A percentile compares a stretch with the other conserved stretches of the same genome.
These are phyloP conservation scores for Entomobrya proxima DNA, from an alignment of 2,888 invertebrate genomes.

Conservation along the genomic window DNA sequence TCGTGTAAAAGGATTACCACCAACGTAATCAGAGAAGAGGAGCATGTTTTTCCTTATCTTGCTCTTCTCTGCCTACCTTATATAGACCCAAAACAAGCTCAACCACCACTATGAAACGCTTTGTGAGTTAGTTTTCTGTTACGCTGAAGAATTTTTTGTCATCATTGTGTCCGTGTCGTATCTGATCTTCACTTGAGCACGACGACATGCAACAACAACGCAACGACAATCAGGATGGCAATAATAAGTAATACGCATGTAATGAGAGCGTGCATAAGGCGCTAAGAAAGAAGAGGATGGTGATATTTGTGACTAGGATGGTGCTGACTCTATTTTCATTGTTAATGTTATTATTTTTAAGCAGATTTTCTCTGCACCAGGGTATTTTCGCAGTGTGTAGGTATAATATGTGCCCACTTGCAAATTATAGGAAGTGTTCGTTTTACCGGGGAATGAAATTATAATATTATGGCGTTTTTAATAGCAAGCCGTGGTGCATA, in stretches of 20 bases:
- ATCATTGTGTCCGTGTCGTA: constrained; percentile 44
- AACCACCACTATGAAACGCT: too few species aligned
- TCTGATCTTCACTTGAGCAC: constrained; percentile 53
- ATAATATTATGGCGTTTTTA: constrained; percentile 29
- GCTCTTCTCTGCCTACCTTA: background rate
- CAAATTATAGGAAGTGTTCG: constrained; percentile 23
- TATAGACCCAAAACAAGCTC: background rate
- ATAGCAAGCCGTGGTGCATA: constrained; percentile 23
- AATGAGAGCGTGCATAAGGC: constrained; percentile 62
- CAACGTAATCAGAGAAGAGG: background rate
- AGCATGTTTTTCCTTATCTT: background rate
- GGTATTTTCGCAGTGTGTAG: background rate
- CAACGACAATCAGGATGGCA: constrained; percentile 39
- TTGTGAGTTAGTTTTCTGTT: constrained; percentile 16
- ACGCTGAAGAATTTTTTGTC: constrained; percentile 2
- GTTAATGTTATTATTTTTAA: constrained; percentile 20
- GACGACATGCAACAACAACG: too few species aligned
- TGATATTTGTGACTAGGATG: background rate
- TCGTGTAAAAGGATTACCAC: constrained; percentile 19
- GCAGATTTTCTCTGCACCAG: background rate
- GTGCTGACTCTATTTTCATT: background rate
- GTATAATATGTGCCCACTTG: background rate
- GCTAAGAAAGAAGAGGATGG: constrained; percentile 37
- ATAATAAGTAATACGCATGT: constrained; percentile 55
- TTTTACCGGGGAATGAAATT: constrained; percentile 4